Conservation (phyloP, 2,888 invertebrate genomes). For the Caenorhabditis afra region DNA sequence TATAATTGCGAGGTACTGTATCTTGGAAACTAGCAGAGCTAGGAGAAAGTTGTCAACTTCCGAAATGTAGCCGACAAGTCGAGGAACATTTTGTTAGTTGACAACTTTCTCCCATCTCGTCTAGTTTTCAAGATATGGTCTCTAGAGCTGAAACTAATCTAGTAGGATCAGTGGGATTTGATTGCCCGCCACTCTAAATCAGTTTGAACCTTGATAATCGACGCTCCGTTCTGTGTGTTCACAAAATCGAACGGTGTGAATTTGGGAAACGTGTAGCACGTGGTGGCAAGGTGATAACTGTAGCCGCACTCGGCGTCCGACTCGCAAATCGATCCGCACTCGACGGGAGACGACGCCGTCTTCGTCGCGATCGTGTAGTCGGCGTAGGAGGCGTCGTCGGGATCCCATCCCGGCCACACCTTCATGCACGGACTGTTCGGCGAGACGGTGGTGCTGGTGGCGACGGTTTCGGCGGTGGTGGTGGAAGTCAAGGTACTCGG, state of each 20-base stretch:
- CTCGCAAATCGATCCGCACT: conserved; percentile 23
- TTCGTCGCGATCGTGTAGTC: conserved; percentile 2
- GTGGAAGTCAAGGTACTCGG: not conserved
- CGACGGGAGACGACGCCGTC: not conserved
- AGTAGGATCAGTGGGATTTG: too few relatives aligned
- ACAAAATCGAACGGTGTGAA: conserved; percentile 29
- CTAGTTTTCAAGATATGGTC: too few relatives aligned
- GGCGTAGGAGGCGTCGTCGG: conserved; percentile 14
- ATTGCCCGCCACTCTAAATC: too few relatives aligned
- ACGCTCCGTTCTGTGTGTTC: conserved; percentile 8
- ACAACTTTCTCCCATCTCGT: too few relatives aligned
- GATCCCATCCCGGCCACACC: conserved; percentile 16
- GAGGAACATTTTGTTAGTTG: too few relatives aligned
- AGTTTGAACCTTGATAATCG: conserved; percentile 42
- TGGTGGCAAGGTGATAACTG: not conserved
- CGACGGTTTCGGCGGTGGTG: not conserved
- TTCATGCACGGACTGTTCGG: conserved; percentile 35
- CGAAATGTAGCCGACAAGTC: too few relatives aligned
- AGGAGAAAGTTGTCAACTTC: too few relatives aligned
- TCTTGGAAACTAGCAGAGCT: too few relatives aligned
- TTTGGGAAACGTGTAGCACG: conserved; percentile 22
- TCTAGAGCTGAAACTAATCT: too few relatives aligned
- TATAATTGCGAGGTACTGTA: too few relatives aligned
- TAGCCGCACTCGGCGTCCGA: conserved; percentile 27
- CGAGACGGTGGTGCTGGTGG: not conserved